Percentiles rank a stretch among this genome's conserved stretches.
phyloP scores from a whole-genome alignment of 1,140 invertebrate species.

The Aphaenogaster ashmeadi region DNA sequence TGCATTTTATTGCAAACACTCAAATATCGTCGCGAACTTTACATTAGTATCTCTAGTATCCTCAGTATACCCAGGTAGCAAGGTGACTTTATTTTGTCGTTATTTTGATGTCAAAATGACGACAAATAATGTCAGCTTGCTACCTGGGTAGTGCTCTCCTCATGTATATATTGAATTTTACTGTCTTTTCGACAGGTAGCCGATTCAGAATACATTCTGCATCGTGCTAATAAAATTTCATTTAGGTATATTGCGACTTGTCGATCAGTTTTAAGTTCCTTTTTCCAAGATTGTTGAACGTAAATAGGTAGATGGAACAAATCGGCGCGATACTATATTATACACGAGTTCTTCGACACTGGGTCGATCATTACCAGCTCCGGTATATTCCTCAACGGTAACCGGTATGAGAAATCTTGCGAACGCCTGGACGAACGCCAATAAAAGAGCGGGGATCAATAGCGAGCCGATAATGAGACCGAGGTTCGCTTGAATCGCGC shows the following conservation, averaged over 20 bases:
- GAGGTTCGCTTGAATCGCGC: neutral
- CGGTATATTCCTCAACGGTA: neutral
- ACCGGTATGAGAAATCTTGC: neutral
- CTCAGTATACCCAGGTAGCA: too few relatives aligned
- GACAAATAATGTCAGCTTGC: neutral
- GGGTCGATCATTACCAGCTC: slow-evolving; percentile 1
- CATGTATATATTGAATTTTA: neutral
- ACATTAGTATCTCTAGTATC: neutral
- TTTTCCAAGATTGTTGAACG: neutral
- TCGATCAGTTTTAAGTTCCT: neutral
- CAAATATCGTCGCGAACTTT: slow-evolving; percentile 5
- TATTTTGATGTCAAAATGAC: too few relatives aligned
- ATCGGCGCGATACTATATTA: neutral
- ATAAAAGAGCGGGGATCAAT: slow-evolving; percentile 49
- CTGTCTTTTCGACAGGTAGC: neutral
- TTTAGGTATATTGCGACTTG: neutral
- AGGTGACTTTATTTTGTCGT: too few relatives aligned
- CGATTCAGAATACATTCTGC: neutral
- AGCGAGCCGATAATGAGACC: slow-evolving; percentile 57
- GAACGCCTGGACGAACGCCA: slow-evolving; percentile 33
- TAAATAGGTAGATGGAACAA: neutral
- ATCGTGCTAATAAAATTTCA: slow-evolving; percentile 7
- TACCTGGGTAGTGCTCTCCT: too few relatives aligned
- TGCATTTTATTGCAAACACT: neutral
- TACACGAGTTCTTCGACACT: neutral